Evolutionary conservation across 2,797 vertebrate genomes (phyloP).

Genomic region (Trachops cirrhosus): DNA sequence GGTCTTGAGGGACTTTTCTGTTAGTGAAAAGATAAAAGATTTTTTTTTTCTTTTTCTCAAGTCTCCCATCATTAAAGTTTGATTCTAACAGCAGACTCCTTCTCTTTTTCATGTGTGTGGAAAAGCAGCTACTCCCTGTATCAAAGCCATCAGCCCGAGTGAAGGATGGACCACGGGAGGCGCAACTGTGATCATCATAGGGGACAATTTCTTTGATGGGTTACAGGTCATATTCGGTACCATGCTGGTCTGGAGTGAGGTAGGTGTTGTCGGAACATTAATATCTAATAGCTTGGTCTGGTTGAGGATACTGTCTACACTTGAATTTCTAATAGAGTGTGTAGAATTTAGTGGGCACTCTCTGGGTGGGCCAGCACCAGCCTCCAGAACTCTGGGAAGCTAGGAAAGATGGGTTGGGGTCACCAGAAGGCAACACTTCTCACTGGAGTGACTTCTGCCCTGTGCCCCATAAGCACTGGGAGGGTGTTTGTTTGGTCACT

Average conservation of each 20-base stretch:
- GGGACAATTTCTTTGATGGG: conserved; percentile 99
- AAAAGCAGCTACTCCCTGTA: conserved; percentile 97
- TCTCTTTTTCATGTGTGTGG: conserved; percentile 87
- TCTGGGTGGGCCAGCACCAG: conserved; percentile 35
- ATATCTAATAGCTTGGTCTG: conserved; percentile 83
- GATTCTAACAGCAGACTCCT: conserved; percentile 86
- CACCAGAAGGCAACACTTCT: neutral
- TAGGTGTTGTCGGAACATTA: conserved; percentile 87
- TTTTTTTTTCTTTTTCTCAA: conserved; percentile 82
- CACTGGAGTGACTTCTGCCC: neutral
- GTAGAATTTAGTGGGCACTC: conserved; percentile 4
- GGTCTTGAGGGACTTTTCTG: conserved; percentile 80
- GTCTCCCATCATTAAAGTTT: conserved; percentile 85
- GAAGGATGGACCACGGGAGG: conserved; percentile 99
- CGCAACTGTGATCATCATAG: conserved; percentile 99
- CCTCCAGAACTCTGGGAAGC: neutral
- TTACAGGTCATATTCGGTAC: conserved; percentile 99
- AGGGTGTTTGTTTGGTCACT: neutral
- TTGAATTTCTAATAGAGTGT: conserved; percentile 65
- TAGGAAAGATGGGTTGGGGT: neutral
- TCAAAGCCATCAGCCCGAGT: conserved; percentile 99
- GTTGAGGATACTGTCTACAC: conserved; percentile 67
- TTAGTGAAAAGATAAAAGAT: conserved; percentile 81
- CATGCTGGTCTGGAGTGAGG: conserved; percentile 99
- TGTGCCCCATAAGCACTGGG: neutral